A percentile compares a stretch with the other conserved stretches of the same genome.
Conservation (phyloP, 92 coral and sea anemone species). For the Palythoa heliodiscus region DNA sequence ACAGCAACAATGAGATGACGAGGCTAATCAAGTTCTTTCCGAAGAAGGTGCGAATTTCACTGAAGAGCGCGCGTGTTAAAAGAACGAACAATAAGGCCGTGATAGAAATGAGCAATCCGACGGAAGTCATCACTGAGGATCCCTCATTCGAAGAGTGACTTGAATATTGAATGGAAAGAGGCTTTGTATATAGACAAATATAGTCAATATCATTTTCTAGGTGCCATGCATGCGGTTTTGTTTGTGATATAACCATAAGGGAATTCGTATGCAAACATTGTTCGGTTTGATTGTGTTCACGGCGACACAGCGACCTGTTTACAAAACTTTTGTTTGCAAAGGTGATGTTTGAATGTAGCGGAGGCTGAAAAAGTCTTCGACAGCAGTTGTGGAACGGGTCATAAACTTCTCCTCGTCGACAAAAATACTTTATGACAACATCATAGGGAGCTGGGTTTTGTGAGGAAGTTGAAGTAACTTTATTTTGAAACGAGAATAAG, state of each 20-base stretch:
- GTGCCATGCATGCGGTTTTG: neutral
- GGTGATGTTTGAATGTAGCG: neutral
- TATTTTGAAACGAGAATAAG: too few relatives aligned
- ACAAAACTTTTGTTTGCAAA: neutral
- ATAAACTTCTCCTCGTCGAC: neutral
- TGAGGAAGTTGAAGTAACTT: too few relatives aligned
- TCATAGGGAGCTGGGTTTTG: too few relatives aligned
- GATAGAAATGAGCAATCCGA: neutral
- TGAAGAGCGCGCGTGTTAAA: neutral
- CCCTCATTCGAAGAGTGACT: neutral
- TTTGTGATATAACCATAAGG: neutral
- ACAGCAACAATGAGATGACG: neutral
- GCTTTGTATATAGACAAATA: neutral
- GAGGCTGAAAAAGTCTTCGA: neutral
- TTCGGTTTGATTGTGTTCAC: neutral
- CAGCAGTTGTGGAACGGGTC: constrained; percentile 1
- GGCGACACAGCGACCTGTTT: neutral
- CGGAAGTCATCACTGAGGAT: neutral
- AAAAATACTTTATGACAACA: neutral
- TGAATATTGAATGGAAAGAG: neutral
- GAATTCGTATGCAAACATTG: neutral
- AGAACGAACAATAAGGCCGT: neutral
- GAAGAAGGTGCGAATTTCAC: neutral
- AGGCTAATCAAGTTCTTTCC: neutral
- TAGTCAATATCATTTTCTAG: neutral